These are phyloP conservation scores for Melospiza georgiana DNA, from an alignment of 2,113 vertebrate genomes.

Conservation along the genomic window DNA sequence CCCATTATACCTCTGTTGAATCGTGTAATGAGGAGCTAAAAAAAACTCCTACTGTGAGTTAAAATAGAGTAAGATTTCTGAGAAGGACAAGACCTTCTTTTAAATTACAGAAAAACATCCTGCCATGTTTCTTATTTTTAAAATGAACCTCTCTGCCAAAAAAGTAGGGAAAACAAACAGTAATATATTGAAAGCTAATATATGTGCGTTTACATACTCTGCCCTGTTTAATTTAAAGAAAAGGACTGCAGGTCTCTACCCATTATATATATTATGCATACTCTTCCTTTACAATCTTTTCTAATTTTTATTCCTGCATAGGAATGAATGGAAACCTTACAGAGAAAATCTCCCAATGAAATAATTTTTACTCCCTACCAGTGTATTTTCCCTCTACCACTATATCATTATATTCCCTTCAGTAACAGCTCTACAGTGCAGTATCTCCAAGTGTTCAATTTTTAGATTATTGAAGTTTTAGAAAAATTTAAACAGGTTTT, in stretches of 20 bases:
- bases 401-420: background rate
- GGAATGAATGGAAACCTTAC: background rate
- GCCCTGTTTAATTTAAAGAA: background rate
- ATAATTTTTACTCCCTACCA: background rate
- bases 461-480: background rate
- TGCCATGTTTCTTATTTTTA: background rate
- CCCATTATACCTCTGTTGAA: background rate
- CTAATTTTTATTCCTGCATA: background rate
- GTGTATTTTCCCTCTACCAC: background rate
- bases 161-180: background rate
- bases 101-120: background rate
- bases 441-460: background rate
- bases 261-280: background rate
- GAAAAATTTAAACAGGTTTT: background rate
- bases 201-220: background rate
- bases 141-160: background rate
- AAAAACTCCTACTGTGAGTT: background rate
- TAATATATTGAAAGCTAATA: background rate
- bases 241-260: background rate
- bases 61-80: background rate
- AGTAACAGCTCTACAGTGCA: fast-evolving
- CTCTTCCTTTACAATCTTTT: background rate
- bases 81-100: background rate
- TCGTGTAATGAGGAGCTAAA: background rate
- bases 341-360: background rate